Base-by-base conservation (phyloP, 23 tunicate genomes). In the Ciona savignyi region DNA sequence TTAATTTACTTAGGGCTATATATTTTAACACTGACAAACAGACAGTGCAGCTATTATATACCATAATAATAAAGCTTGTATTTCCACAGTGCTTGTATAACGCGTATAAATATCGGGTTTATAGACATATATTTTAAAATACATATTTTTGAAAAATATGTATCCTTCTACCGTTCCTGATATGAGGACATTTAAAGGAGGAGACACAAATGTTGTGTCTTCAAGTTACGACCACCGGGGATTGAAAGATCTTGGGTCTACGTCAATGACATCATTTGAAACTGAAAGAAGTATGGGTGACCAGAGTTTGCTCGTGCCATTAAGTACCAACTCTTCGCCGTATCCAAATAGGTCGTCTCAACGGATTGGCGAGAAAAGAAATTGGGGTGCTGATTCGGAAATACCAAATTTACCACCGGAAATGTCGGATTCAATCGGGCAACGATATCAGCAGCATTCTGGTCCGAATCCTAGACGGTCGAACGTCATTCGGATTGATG, bases 401-500 rank as follows among this genome's bases (percentile, higher is more conserved):
- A 28, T 70, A 71, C 1, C 77, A 42, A 49, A 72, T 25, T 32
- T 72, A 9, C 76, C 76, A 27, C 76, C 76, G 64, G 76, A 48
- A 15, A 72, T 72, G 76, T 49, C 49, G 2, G 67, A 63, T 63
- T 26, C 63, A 48, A 72, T 72, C 32, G 76, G 62, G 4, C 49
- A 72, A 19, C 33, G 34, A 25, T 72, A 72, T 48, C 63, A 48
- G 26, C 73, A 69, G 32, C 34, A 34, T 1, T 6, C 6, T 15
- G 56, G 56, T 15, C 56, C 9, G 15, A 42, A 42, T 15, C 56
- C 56, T 9, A 23, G 68, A 78, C 67, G 35, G 30, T 78, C 83
- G 32, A 68, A 33, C 3, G 83, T 78, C 34, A 78, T 78, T 24
- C 35, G 83, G 2, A 78, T 78, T 6, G 83, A 78, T 69, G 83